Percentiles rank a stretch among this genome's conserved stretches.
These are phyloP conservation scores for Barypeithes pellucidus DNA, from an alignment of 2,888 invertebrate species.

Conservation along the genomic window DNA sequence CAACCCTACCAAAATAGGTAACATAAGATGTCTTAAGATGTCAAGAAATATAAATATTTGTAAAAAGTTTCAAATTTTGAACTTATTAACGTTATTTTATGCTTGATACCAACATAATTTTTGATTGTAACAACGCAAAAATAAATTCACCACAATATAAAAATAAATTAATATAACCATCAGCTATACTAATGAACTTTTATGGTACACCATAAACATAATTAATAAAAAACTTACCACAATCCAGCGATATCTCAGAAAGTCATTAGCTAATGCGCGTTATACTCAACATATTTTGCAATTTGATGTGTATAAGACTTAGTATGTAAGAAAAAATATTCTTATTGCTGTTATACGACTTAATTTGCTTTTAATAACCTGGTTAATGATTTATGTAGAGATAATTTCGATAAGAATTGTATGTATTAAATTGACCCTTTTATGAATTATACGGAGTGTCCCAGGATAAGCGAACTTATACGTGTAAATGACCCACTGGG, in stretches of 20 bases:
- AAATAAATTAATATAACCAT: constrained; percentile 2
- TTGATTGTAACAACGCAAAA: background rate
- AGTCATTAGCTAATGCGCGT: constrained; percentile 33
- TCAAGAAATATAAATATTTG: too few relatives aligned
- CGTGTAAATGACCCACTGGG: too few relatives aligned
- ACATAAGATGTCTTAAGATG: too few relatives aligned
- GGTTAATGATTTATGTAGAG: constrained; percentile 14
- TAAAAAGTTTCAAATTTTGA: too few relatives aligned
- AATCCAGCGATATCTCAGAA: constrained; percentile 38
- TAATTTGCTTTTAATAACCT: constrained; percentile 44
- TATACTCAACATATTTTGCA: constrained; percentile 36
- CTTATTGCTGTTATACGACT: constrained; percentile 28
- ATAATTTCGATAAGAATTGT: background rate
- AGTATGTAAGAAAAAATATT: constrained; percentile 13
- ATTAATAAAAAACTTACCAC: constrained; percentile 28
- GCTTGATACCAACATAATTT: too few relatives aligned
- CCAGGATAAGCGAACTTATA: too few relatives aligned
- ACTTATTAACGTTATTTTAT: too few relatives aligned
- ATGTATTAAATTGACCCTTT: background rate
- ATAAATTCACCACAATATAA: background rate
- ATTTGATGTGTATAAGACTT: constrained; percentile 21
- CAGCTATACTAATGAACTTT: constrained; percentile 17
- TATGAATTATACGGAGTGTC: too few relatives aligned
- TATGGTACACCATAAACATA: constrained; percentile 33
- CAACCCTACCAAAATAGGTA: too few relatives aligned